Conservation (phyloP, 2,888 invertebrate genomes). For the Ennomos fuscantarius region DNA sequence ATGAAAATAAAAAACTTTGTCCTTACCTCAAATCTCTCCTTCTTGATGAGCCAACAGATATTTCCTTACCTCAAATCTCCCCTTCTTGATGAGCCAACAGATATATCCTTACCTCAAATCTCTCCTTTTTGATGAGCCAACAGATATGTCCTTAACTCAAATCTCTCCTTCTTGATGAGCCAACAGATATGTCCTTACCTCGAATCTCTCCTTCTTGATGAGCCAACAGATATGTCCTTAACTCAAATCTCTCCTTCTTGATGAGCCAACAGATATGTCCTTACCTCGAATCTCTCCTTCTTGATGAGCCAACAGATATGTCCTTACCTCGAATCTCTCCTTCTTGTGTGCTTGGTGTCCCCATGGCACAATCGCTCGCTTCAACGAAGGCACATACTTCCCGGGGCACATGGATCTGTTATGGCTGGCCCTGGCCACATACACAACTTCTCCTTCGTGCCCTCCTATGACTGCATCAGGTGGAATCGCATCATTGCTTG, state of each 20-base stretch:
- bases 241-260: not conserved
- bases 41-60: no score
- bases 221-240: not conserved
- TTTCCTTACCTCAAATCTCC: not conserved
- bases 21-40: no score
- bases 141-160: not conserved
- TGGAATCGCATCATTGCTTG: slow-evolving; percentile 14
- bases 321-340: slow-evolving; percentile 12
- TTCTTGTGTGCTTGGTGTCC: slow-evolving; percentile 21
- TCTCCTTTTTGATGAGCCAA: no score
- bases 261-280: not conserved
- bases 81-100: no score
- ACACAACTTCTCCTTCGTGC: slow-evolving; percentile 30
- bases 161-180: not conserved
- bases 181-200: slow-evolving; percentile 14
- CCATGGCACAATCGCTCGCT: slow-evolving; percentile 22
- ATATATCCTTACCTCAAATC: no score
- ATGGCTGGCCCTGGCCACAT: slow-evolving; percentile 30
- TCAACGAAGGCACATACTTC: slow-evolving; percentile 32
- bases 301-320: no score
- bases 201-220: no score
- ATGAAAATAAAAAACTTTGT: no score
- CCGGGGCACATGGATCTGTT: slow-evolving; percentile 25
- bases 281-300: no score
- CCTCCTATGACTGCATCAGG: slow-evolving; percentile 30